Conservation (phyloP, 2,888 invertebrate species). For the Drosophila formosana region DNA sequence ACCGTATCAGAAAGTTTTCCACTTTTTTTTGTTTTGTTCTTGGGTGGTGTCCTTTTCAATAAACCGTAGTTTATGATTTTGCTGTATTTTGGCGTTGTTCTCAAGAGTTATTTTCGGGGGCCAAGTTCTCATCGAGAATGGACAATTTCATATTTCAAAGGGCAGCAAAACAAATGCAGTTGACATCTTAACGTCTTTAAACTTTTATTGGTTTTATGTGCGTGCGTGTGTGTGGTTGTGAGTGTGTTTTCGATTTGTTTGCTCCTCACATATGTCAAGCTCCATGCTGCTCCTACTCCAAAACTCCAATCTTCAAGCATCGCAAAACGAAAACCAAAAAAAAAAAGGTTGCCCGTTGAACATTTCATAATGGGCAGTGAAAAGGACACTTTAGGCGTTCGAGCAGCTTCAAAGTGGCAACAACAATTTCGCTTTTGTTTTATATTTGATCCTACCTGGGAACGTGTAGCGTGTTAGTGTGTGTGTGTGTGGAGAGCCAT, state of each 20-base stretch:
- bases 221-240: conserved; percentile 38
- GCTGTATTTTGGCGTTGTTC: conserved; percentile 21
- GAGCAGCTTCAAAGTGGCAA: conserved; percentile 70
- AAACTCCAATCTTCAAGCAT: background rate
- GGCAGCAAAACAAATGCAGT: conserved; percentile 65
- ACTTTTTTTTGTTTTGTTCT: too few species aligned
- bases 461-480: conserved; percentile 24
- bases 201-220: conserved; percentile 63
- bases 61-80: conserved; percentile 62
- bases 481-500: background rate
- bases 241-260: conserved; percentile 59
- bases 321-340: conserved; percentile 17
- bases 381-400: conserved; percentile 71
- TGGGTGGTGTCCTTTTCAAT: conserved; percentile 47
- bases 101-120: conserved; percentile 43
- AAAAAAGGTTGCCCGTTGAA: conserved; percentile 55
- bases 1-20: conserved; percentile 19
- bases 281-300: background rate
- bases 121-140: conserved; percentile 24
- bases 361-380: conserved; percentile 62
- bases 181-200: conserved; percentile 78
- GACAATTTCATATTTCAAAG: conserved; percentile 78
- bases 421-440: conserved; percentile 64
- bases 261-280: conserved; percentile 22
- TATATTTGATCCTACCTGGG: conserved; percentile 61